These are phyloP conservation scores for Drosophila pseudotalamancana DNA, from an alignment of 2,888 invertebrate species.

Conservation along the genomic window DNA sequence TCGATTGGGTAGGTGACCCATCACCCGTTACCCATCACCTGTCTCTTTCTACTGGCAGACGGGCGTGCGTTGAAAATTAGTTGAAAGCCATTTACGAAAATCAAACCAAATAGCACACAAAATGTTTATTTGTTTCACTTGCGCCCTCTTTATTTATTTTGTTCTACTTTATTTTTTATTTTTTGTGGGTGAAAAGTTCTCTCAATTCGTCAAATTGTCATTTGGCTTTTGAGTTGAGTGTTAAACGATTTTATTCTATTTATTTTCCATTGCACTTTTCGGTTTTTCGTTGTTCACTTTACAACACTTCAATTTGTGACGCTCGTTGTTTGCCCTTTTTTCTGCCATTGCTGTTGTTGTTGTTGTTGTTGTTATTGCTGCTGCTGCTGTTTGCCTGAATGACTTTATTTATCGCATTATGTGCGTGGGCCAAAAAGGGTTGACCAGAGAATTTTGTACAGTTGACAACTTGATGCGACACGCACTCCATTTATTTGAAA, in stretches of 20 bases:
- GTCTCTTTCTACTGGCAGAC: slow-evolving; percentile 50
- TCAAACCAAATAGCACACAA: slow-evolving; percentile 45
- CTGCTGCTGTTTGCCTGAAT: slow-evolving; percentile 26
- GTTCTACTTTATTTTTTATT: neutral
- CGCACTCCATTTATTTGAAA: slow-evolving; percentile 24
- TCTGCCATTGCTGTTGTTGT: neutral
- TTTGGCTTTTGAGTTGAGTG: slow-evolving; percentile 54
- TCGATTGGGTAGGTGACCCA: slow-evolving; percentile 20
- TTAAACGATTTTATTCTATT: slow-evolving; percentile 73
- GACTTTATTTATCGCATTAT: slow-evolving; percentile 65
- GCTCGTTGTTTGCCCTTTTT: slow-evolving; percentile 36
- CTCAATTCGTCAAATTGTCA: slow-evolving; percentile 64
- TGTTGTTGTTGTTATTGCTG: neutral
- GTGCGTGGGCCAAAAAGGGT: slow-evolving; percentile 59
- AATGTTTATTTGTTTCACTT: slow-evolving; percentile 19
- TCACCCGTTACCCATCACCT: slow-evolving; percentile 53
- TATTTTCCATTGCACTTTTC: slow-evolving; percentile 64
- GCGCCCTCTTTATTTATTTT: slow-evolving; percentile 4
- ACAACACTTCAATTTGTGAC: slow-evolving; percentile 63
- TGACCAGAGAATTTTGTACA: slow-evolving; percentile 22
- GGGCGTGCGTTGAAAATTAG: slow-evolving; percentile 65
- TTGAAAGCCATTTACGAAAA: slow-evolving; percentile 74
- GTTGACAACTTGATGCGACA: slow-evolving; percentile 51
- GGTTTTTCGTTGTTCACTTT: slow-evolving; percentile 51
- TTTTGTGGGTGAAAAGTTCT: slow-evolving; percentile 49